phyloP scores from a whole-genome alignment of 2,113 vertebrate species.

The Gulo gulo region DNA sequence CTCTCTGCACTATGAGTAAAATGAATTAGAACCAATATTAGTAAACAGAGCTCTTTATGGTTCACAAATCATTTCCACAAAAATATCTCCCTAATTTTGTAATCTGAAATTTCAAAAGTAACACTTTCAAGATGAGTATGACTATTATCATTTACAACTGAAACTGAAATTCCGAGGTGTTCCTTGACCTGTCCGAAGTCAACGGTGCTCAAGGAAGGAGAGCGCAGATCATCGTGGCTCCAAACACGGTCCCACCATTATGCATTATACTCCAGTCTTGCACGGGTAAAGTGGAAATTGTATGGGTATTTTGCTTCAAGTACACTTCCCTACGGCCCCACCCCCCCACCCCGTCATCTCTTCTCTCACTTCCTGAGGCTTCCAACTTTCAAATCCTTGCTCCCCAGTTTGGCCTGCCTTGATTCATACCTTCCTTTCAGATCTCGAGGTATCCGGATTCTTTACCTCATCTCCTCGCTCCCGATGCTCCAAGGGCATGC shows the following conservation, averaged over 20 bases:
- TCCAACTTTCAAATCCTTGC: not conserved
- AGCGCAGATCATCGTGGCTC: not conserved
- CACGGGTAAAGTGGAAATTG: not conserved
- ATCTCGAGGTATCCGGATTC: not conserved
- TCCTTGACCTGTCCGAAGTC: not conserved
- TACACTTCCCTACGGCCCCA: not conserved
- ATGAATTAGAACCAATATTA: not conserved
- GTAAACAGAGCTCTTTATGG: not conserved
- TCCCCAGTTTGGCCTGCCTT: not conserved
- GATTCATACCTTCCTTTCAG: not conserved
- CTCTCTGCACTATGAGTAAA: not conserved
- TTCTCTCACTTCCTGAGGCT: not conserved
- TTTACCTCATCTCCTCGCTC: not conserved
- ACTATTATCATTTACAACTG: not conserved
- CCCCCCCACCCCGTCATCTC: not conserved
- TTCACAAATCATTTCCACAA: not conserved
- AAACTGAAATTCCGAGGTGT: not conserved
- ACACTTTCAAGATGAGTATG: not conserved
- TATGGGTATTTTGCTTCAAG: not conserved
- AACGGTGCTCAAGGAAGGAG: not conserved
- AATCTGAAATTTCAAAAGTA: not conserved
- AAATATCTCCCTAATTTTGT: not conserved
- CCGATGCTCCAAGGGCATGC: not conserved
- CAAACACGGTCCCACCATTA: fast-evolving
- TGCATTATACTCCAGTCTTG: not conserved